A percentile compares a stretch with the other conserved stretches of the same genome.
These are phyloP conservation scores for Ochropacha duplaris DNA, from an alignment of 2,888 invertebrate species.

Conservation along the genomic window DNA sequence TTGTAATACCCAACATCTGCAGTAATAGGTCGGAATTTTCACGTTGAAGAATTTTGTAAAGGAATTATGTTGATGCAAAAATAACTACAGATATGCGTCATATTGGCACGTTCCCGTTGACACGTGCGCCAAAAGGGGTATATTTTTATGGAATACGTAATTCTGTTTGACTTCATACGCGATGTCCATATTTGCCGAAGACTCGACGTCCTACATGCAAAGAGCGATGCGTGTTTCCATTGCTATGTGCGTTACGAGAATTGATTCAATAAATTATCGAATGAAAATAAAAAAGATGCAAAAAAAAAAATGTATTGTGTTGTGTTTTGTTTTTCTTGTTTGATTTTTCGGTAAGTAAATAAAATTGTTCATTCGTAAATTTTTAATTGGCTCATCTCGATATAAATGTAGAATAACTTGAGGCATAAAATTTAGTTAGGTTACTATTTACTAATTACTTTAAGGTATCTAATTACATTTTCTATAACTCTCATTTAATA, in stretches of 20 bases:
- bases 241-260: conserved; percentile 23
- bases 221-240: conserved; percentile 61
- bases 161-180: conserved; percentile 83
- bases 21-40: background rate
- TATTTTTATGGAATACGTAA: conserved; percentile 83
- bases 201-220: conserved; percentile 79
- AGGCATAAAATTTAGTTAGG: too few relatives aligned
- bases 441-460: too few relatives aligned
- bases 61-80: conserved; percentile 23
- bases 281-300: background rate
- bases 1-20: background rate
- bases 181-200: conserved; percentile 80
- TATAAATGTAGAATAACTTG: too few relatives aligned
- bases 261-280: too few relatives aligned
- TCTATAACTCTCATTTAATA: too few relatives aligned
- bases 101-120: conserved; percentile 53
- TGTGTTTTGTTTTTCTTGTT: too few relatives aligned
- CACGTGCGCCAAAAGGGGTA: conserved; percentile 77
- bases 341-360: too few relatives aligned
- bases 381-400: too few relatives aligned
- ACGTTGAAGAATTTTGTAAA: conserved; percentile 11
- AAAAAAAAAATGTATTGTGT: too few relatives aligned
- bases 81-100: conserved; percentile 21
- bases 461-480: too few relatives aligned
- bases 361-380: too few relatives aligned